Percentiles rank a stretch among this genome's conserved stretches.
phyloP scores from a whole-genome alignment of 2,797 vertebrate genomes.

The Australoheros facetus region DNA sequence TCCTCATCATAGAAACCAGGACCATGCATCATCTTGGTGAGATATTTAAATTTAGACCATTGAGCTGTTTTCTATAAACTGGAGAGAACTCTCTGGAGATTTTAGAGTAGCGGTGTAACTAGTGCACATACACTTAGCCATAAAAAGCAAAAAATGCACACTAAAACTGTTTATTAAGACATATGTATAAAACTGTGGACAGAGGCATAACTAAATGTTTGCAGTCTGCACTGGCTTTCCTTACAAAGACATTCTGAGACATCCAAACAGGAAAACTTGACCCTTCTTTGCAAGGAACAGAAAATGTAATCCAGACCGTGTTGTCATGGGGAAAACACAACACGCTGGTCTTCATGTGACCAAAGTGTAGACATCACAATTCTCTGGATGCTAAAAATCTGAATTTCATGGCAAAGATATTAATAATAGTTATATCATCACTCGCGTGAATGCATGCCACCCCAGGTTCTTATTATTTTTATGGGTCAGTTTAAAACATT shows the following conservation, averaged over 20 bases:
- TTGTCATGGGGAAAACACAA: constrained; percentile 28
- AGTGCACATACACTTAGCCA: background rate
- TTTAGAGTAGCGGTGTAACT: background rate
- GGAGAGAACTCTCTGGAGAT: background rate
- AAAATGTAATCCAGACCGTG: constrained; percentile 54
- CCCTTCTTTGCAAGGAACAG: constrained; percentile 24
- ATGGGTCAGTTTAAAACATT: background rate
- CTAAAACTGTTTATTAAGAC: constrained; percentile 5
- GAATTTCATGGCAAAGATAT: background rate
- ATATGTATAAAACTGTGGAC: constrained; percentile 9
- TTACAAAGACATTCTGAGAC: constrained; percentile 5
- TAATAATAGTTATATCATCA: background rate
- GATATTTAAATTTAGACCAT: background rate
- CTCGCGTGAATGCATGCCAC: background rate
- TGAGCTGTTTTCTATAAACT: background rate
- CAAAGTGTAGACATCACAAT: constrained; percentile 9
- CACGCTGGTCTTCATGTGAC: background rate
- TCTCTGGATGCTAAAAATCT: constrained; percentile 7
- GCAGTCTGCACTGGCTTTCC: background rate
- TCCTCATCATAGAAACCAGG: background rate
- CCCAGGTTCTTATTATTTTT: background rate
- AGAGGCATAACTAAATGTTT: constrained; percentile 14
- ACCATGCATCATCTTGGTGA: background rate
- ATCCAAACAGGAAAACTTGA: constrained; percentile 17
- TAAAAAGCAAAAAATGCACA: background rate